Conservation (phyloP, 2,797 vertebrate species). For the Linurgus olivaceus region DNA sequence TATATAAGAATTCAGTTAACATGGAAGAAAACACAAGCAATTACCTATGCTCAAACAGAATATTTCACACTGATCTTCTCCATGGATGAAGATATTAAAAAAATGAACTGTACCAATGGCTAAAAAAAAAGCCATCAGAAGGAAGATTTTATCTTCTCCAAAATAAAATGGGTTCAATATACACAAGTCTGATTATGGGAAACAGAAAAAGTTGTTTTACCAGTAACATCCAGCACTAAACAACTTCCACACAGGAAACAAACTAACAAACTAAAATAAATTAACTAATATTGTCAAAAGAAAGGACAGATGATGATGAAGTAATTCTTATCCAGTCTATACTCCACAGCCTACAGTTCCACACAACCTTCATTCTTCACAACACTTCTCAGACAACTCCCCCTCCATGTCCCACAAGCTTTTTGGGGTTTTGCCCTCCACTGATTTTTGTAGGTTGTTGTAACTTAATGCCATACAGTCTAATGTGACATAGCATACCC, state of each 20-base stretch:
- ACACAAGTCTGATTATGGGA: background rate
- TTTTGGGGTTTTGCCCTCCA: background rate
- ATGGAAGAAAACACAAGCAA: background rate
- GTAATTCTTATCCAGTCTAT: background rate
- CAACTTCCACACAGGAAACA: background rate
- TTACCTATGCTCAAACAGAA: background rate
- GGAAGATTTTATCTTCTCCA: background rate
- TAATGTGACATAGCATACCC: background rate
- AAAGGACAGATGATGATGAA: background rate
- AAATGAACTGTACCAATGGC: background rate
- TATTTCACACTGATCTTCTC: background rate
- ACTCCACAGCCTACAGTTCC: background rate
- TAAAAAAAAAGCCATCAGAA: background rate
- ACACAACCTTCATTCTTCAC: background rate
- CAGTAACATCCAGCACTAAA: background rate
- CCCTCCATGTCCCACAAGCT: fast-evolving
- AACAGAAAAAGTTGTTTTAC: background rate
- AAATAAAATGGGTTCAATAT: background rate
- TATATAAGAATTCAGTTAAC: background rate
- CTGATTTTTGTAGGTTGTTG: background rate
- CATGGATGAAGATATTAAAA: background rate
- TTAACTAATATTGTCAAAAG: background rate
- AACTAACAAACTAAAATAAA: background rate
- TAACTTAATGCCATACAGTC: background rate
- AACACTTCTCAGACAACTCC: background rate